Conservation (phyloP, 2,113 vertebrate genomes). For the Paramisgurnus dabryanus region DNA sequence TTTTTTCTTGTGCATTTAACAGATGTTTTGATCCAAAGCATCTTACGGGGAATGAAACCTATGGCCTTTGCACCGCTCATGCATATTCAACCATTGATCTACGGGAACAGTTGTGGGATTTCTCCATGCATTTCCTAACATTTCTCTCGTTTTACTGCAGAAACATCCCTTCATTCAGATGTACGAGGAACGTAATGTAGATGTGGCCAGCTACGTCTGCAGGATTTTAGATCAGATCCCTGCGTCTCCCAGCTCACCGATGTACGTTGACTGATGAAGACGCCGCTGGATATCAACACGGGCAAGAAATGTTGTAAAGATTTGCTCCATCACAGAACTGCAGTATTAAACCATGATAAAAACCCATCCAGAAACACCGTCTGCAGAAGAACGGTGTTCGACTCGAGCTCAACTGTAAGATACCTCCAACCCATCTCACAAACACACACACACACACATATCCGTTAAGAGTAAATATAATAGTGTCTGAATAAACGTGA, state of each 20-base stretch:
- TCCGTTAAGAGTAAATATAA: slow-evolving; percentile 53
- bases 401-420: slow-evolving; percentile 87
- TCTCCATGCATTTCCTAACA: no score
- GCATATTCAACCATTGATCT: no score
- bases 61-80: no score
- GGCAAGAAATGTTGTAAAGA: slow-evolving; percentile 77
- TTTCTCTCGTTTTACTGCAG: slow-evolving; percentile 64
- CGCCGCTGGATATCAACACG: background rate
- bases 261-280: slow-evolving; percentile 89
- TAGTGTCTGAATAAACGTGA: slow-evolving; percentile 71
- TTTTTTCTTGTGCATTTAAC: background rate
- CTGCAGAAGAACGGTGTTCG: slow-evolving; percentile 83
- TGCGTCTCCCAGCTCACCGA: slow-evolving; percentile 92
- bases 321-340: slow-evolving; percentile 79
- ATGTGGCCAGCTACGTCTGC: slow-evolving; percentile 94
- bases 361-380: slow-evolving; percentile 72
- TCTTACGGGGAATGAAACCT: no score
- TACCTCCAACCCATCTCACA: slow-evolving; percentile 59
- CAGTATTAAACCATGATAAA: slow-evolving; percentile 76
- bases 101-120: no score
- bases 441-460: slow-evolving; percentile 48
- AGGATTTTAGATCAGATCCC: slow-evolving; percentile 98
- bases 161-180: slow-evolving; percentile 98
- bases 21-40: no score
- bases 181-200: slow-evolving; percentile 95